Evolutionary conservation across 30 jellyfish, hydroid and myxozoan genomes (phyloP), one percentile per base, ranked within the genome.

Genomic region (Catostylus mosaicus): DNA sequence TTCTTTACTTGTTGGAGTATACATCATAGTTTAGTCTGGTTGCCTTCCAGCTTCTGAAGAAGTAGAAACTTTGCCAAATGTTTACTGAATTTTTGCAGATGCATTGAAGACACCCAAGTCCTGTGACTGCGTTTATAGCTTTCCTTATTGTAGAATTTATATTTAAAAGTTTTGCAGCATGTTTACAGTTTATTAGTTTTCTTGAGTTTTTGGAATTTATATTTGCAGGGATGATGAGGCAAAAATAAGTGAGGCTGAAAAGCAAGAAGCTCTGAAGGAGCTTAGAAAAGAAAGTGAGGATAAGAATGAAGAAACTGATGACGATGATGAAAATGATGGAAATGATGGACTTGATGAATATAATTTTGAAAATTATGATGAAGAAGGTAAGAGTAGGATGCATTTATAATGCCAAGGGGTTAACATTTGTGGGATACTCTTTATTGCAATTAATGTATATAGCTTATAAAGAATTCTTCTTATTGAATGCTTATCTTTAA

Each of bases 291-390:
- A 57, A 22, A 67, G 14, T 9, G 87, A 37, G 19, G 70, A 51
- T 18, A 48, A 57, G 11, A 26, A 23, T 69, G 38, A 20, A 19
- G 91, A 18, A 12, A 5, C 37, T 16, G 70, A 80, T 37, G 68
- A 67, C 50, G 96, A 91, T 16, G 91, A 82, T 6, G 98, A 91
- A 31, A 86, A 85, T 60, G 97, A 82, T 35, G 84, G 45, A 31
- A 86, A 85, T 60, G 97, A 82, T 35, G 84, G 45, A 54, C 59
- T 63, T 4, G 77, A 61, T n/a, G 98, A 91, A 77, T 91, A 82
- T 74, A 95, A 93, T 67, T 63, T 91, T 20, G 96, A 91, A 8
- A 75, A 91, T 32, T 91, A 91, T 78, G 96, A 91, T 91, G 88
- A 85, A 24, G 98, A 91, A 40, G 95, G 90, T 79, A 40, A 5